These are phyloP conservation scores for Philonicus albiceps DNA, from an alignment of 2,888 invertebrate genomes.

Conservation along the genomic window DNA sequence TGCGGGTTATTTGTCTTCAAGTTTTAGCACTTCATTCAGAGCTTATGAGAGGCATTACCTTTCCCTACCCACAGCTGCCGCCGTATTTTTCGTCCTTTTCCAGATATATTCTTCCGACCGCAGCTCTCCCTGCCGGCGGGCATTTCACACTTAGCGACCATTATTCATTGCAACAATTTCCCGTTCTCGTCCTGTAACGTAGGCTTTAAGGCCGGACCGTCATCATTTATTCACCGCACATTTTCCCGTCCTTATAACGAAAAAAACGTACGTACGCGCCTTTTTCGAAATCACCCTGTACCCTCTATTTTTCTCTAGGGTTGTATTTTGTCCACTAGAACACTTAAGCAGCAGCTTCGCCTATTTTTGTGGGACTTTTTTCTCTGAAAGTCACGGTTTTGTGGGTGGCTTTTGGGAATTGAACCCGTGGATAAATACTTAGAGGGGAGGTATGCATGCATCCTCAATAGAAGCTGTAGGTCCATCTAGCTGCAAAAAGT, in stretches of 20 bases:
- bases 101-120: not conserved
- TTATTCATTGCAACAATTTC: constrained; percentile 38
- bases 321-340: not conserved
- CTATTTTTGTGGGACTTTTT: not conserved
- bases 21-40: constrained; percentile 26
- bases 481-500: not conserved
- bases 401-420: not conserved
- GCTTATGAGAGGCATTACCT: constrained; percentile 32
- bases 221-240: constrained; percentile 40
- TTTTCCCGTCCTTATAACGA: not conserved
- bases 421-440: not conserved
- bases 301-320: not conserved
- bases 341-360: not conserved
- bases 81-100: not conserved
- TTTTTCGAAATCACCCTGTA: not conserved
- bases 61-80: not conserved
- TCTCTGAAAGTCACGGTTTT: not conserved
- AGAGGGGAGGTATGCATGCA: not conserved
- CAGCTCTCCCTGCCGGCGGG: not conserved
- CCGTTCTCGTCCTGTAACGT: not conserved
- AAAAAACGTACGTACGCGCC: constrained; percentile 17
- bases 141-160: constrained; percentile 14
- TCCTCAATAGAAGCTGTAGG: not conserved
- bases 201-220: not conserved
- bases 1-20: constrained; percentile 34